Evolutionary conservation across 2,888 invertebrate genomes (phyloP), one percentile per base, ranked within the genome.

Genomic region (Herminia tarsipennalis): DNA sequence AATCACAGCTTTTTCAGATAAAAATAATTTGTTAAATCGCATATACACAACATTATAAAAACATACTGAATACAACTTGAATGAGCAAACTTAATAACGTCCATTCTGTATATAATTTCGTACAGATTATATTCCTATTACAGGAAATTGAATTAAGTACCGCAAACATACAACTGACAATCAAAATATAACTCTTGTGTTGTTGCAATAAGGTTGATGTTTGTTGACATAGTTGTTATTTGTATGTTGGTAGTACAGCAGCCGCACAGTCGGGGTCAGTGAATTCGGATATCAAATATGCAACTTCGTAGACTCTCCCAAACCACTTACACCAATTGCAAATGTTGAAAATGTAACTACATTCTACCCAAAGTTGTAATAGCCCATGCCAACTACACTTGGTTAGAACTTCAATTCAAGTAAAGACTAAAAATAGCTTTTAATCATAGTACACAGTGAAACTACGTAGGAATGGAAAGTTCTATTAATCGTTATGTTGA

Each of bases 271-370:
- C 34, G 61, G 59, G 67, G 66, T 60, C 65, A 66, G 60, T 66
- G 68, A 65, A 59, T 66, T 65, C 49, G 61, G 42, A 58, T 62
- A 80, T 81, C 71, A 82, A 80, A 78, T 77, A 81, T 82, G 81
- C 78, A 82, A 70, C 66, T 77, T 67, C 57, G 67, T 65, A 69
- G 63, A 68, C 73, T 69, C 70, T 48, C 53, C 56, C 60, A 56
- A 65, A 70, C 76, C 81, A 81, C 81, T 82, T 79, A 78, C 61
- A 72, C 50, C 76, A 77, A 81, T 82, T 80, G 79, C 72, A 65
- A 76, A 75, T 69, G 70, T 69, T 66, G 63, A 68, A 69, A 63
- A 69, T 70, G 52, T 49, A 56, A 34, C 18, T 39, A 40, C 33
- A 36, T 36, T 52, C 33, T 36, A 50, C 37, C 42, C 34, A 51